Conservation (phyloP, 2,113 vertebrate genomes). For the Phylloscopus trochiloides region DNA sequence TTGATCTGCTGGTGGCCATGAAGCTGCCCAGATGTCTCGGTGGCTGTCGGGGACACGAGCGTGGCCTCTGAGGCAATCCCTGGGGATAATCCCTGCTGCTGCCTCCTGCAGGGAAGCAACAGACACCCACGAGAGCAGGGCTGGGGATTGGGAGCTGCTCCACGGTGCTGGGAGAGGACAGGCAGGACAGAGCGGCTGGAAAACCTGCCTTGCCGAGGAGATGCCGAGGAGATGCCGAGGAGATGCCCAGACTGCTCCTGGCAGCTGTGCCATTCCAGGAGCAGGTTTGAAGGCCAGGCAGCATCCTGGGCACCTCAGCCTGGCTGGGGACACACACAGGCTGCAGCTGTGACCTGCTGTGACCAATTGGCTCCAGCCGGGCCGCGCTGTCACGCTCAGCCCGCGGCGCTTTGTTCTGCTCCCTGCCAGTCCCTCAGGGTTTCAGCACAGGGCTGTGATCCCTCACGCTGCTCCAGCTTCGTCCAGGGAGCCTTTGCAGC, state of each 20-base stretch:
- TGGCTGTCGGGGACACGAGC: accelerated
- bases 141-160: background rate
- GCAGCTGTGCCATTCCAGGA: background rate
- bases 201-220: background rate
- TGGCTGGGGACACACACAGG: background rate
- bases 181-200: accelerated
- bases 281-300: background rate
- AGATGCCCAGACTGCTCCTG: background rate
- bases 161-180: background rate
- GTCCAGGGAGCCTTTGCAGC: background rate
- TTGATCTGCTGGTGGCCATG: background rate
- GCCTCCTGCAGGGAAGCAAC: background rate
- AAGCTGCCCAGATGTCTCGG: background rate
- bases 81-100: background rate
- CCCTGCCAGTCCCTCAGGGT: background rate
- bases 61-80: background rate
- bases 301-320: background rate
- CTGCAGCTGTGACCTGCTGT: background rate
- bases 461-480: accelerated
- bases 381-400: background rate
- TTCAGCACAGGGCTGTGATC: background rate
- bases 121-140: background rate
- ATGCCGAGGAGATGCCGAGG: background rate
- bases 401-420: background rate
- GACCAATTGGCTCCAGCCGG: background rate